Base-by-base conservation (phyloP, 2,797 vertebrate genomes). In the Acanthis flammea region DNA sequence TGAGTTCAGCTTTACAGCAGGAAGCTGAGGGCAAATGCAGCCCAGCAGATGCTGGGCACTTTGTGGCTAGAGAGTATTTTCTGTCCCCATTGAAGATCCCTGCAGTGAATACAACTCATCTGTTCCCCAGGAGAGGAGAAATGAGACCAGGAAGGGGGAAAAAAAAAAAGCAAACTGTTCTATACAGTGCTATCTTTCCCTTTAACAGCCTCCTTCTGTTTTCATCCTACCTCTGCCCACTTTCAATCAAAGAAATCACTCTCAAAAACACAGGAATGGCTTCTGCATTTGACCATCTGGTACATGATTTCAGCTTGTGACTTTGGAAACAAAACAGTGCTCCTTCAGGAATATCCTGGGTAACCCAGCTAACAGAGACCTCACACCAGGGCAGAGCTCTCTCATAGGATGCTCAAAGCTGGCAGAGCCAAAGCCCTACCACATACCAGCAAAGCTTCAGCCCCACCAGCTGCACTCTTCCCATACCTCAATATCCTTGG, bases 401-500 rank as follows among this genome's bases (percentile, higher is more conserved):
- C 47, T 79, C 10, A 5, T 5, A 1, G 5, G 10, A n/a, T 2
- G 17, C 44, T 35, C 55, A 35, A 30, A 53, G 30, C 41, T 12
- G 61, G 58, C 12, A 54, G 37, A 17, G 3, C 37, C 35, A 53
- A 72, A 68, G 27, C 44, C 41, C 37, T 30, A 42, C 23, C 12
- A 2, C 2, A 9, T 2, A 8, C 6, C 60, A 33, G 22, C 1
- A 15, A 91, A 37, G 24, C 45, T 74, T 67, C 76, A 86, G 44
- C 37, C 70, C 33, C 39, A 42, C 4, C 12, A 16, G n/a, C 55
- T 27, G 23, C 33, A 30, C 21, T 21, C 41, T 21, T 62, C 30
- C 47, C 76, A 30, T 95, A 99, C 99, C 98, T 98, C 90, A 53
- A 99, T 97, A 27, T 97, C 96, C 65, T 97, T 42, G 15, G 97